Base-by-base conservation (phyloP, 1,140 invertebrate genomes). In the Asobara japonica region DNA sequence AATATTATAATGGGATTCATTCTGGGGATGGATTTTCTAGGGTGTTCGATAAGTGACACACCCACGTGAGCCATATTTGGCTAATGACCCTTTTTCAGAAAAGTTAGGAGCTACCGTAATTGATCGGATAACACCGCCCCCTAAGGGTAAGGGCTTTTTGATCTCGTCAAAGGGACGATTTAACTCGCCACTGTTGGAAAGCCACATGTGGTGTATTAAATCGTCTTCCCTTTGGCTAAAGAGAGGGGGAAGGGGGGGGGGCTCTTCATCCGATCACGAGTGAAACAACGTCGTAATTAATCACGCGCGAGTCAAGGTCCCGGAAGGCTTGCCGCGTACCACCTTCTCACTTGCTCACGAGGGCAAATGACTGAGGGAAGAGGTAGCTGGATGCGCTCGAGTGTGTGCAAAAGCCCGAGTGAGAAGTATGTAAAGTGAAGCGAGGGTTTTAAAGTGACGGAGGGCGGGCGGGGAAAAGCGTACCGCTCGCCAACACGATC, bases 271-370 rank as follows among this genome's bases (percentile, higher is more conserved):
- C 65, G 71, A 73, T 73, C 71, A 73, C 31, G 11, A 38, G 16
- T 69, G 66, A 74, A 74, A 3, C n/a, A 7, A 66, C 69, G 22
- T 64, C 72, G 66, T 76, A 77, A 79, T 79, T 77, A 78, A 78
- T 78, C 77, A 76, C 71, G 64, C 60, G 18, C 38, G 51, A 69
- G 68, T 66, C 75, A 74, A 75, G 78, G 73, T 76, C 69, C 60
- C 68, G 61, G 64, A 31, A 62, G 60, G 29, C n/a, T n/a, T 30
- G n/a, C 22, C 20, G 20, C 45, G 11, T 51, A 13, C 20, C n/a
- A 18, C 45, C 20, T 51, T 51, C n/a, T 51, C 45, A 18, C 16
- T 16, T 22, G 65, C 20, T 16, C 31, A 30, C 31, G 51, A 38
- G 61, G 65, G 25, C 64, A 60, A 30, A 60, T n/a, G 18, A 3